Evolutionary conservation across 1,140 invertebrate genomes (phyloP).

Genomic region (Carcinoscorpius rotundicauda): DNA sequence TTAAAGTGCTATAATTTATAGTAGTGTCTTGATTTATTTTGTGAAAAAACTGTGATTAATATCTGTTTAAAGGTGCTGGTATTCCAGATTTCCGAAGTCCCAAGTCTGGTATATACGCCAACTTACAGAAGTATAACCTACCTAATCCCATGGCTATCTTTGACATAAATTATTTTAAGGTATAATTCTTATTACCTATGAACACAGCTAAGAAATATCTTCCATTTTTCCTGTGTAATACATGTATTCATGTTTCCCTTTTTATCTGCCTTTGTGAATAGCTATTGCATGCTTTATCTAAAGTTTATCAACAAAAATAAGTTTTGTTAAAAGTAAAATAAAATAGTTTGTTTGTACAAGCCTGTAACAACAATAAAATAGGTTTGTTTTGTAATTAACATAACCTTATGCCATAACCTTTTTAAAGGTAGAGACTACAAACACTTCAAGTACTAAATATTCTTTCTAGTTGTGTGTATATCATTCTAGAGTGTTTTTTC

Average conservation of each 20-base stretch:
- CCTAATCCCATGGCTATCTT: slow-evolving; percentile 92
- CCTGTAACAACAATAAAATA: too few species aligned
- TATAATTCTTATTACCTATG: slow-evolving; percentile 32
- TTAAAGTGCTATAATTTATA: too few species aligned
- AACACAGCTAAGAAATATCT: too few species aligned
- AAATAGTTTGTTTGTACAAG: too few species aligned
- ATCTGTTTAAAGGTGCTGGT: slow-evolving; percentile 58
- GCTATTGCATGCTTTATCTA: neutral
- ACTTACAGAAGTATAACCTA: slow-evolving; percentile 79
- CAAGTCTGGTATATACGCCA: slow-evolving; percentile 79
- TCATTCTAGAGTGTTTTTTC: too few species aligned
- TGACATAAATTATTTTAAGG: slow-evolving; percentile 51
- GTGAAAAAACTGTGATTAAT: slow-evolving; percentile 7
- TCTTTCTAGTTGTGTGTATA: too few species aligned
- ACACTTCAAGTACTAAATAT: too few species aligned
- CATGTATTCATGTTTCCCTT: neutral
- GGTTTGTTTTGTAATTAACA: too few species aligned
- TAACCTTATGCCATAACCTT: too few species aligned
- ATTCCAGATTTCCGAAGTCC: slow-evolving; percentile 90
- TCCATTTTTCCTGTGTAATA: slow-evolving; percentile 17
- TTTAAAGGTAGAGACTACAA: too few species aligned
- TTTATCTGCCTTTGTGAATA: neutral
- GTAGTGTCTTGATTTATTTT: too few species aligned
- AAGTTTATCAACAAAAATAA: slow-evolving; percentile 35
- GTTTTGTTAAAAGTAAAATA: too few species aligned